Evolutionary conservation across 2,888 invertebrate species (phyloP).

Genomic region (Hirtodrosophila cameraria): DNA sequence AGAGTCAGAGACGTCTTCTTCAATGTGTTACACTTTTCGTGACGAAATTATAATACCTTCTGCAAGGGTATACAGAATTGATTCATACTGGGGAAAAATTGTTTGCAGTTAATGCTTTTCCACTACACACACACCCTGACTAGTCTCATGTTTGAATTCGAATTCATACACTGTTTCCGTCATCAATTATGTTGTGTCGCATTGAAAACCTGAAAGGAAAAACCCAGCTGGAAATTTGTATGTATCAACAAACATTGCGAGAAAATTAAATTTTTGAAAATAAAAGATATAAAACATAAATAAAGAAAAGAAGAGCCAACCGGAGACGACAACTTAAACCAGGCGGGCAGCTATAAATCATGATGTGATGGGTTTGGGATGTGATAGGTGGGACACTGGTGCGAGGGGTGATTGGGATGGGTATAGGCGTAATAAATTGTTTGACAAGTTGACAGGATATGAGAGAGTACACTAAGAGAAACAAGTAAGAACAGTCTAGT

Average conservation of each 20-base stretch:
- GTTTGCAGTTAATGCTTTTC: conserved; percentile 6
- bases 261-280: conserved; percentile 50
- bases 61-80: too few relatives aligned
- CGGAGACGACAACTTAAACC: conserved; percentile 57
- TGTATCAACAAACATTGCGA: conserved; percentile 44
- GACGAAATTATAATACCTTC: too few relatives aligned
- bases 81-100: too few relatives aligned
- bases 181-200: conserved; percentile 48
- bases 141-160: conserved; percentile 16
- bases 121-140: neutral
- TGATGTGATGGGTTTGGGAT: conserved; percentile 41
- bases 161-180: conserved; percentile 29
- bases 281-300: conserved; percentile 5
- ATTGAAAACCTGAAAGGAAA: conserved; percentile 4
- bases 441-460: conserved; percentile 73
- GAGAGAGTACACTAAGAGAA: too few relatives aligned
- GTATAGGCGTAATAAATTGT: conserved; percentile 66
- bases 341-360: conserved; percentile 69
- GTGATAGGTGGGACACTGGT: neutral
- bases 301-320: conserved; percentile 23
- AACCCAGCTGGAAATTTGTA: conserved; percentile 30
- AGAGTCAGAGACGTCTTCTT: too few relatives aligned
- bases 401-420: neutral
- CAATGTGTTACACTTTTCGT: too few relatives aligned
- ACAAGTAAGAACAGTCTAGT: too few relatives aligned